phyloP scores from a whole-genome alignment of 2,113 vertebrate species.

The Struthidea cinerea region DNA sequence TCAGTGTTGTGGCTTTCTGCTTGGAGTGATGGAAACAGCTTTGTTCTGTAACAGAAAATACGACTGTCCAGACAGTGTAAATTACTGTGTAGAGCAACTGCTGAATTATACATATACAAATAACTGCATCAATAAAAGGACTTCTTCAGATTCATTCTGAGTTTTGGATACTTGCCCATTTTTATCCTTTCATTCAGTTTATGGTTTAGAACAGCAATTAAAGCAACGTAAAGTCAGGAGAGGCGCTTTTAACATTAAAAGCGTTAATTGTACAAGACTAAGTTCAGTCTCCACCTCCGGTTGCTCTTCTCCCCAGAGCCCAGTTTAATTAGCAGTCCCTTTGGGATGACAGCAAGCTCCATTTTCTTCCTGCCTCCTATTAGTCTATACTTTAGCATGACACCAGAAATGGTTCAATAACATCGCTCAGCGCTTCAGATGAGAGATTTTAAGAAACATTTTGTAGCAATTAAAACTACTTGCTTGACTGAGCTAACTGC shows the following conservation, averaged over 20 bases:
- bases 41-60: not conserved
- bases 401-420: not conserved
- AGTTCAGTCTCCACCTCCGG: not conserved
- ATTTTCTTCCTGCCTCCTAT: not conserved
- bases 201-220: conserved; percentile 37
- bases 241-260: not conserved
- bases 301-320: not conserved
- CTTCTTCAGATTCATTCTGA: not conserved
- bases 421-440: not conserved
- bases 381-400: not conserved
- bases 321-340: conserved; percentile 16
- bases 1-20: not conserved
- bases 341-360: not conserved
- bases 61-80: not conserved
- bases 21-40: not conserved
- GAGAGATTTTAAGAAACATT: not conserved
- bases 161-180: not conserved
- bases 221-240: not conserved
- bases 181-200: not conserved
- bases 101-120: conserved; percentile 41
- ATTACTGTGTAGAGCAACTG: not conserved
- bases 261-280: not conserved
- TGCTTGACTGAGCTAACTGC: not conserved
- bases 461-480: not conserved
- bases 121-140: conserved; percentile 1